These are phyloP conservation scores for Syngnathus rostellatus DNA, from an alignment of 2,797 vertebrate genomes.

Conservation along the genomic window DNA sequence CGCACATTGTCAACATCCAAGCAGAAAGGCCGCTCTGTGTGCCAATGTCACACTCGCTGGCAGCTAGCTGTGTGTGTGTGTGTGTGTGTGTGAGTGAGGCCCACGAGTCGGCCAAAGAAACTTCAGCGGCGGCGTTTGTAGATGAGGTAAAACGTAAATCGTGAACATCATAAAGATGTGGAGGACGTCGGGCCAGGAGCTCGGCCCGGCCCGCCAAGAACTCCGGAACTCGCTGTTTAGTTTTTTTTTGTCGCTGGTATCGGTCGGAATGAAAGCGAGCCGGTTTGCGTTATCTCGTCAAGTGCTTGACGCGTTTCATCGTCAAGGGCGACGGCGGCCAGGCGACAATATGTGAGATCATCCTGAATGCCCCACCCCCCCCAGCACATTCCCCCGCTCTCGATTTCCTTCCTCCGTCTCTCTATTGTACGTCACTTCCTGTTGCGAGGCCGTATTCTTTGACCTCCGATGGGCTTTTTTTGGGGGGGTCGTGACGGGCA, in stretches of 20 bases:
- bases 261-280: neutral
- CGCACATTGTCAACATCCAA: constrained; percentile 8
- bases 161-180: neutral
- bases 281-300: neutral
- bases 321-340: neutral
- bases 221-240: neutral
- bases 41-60: constrained; percentile 52
- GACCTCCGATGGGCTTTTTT: neutral
- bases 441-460: constrained; percentile 12
- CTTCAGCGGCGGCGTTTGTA: neutral
- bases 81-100: too few relatives aligned
- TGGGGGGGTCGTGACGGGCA: too few relatives aligned
- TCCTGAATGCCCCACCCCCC: neutral
- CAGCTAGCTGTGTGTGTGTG: constrained; percentile 18
- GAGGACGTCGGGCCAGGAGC: neutral
- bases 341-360: neutral
- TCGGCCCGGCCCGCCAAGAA: neutral
- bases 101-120: too few relatives aligned
- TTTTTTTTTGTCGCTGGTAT: neutral
- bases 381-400: constrained; percentile 17
- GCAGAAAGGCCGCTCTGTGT: constrained; percentile 52
- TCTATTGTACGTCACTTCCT: constrained; percentile 48
- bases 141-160: neutral
- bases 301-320: neutral
- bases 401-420: constrained; percentile 50